These are phyloP conservation scores for Fringilla coelebs DNA, from an alignment of 2,797 vertebrate genomes.

Conservation along the genomic window DNA sequence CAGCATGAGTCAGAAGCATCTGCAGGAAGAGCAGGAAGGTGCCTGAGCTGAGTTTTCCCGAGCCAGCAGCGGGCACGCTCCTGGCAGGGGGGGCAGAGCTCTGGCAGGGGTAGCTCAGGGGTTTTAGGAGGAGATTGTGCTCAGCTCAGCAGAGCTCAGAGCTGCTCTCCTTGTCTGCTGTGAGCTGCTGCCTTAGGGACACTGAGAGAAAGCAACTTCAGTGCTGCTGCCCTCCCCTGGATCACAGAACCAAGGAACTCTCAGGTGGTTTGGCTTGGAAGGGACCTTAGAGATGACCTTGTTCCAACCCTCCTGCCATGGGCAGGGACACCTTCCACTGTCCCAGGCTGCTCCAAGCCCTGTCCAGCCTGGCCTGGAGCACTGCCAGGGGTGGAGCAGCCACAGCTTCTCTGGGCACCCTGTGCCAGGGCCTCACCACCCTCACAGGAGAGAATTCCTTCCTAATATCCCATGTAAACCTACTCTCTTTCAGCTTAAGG, in stretches of 20 bases:
- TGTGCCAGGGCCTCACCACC: accelerated
- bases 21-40: slow-evolving; percentile 13
- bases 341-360: accelerated
- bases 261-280: not conserved
- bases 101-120: not conserved
- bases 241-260: not conserved
- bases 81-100: not conserved
- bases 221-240: not conserved
- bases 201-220: not conserved
- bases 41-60: not conserved
- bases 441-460: not conserved
- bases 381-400: accelerated
- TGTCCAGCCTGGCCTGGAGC: accelerated
- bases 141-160: not conserved
- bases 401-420: accelerated
- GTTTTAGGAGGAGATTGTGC: not conserved
- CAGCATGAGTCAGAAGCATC: slow-evolving; percentile 26
- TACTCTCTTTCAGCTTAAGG: not conserved
- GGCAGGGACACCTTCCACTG: not conserved
- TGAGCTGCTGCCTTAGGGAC: not conserved
- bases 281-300: accelerated
- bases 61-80: accelerated
- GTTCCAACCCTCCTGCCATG: accelerated
- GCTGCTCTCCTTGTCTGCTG: not conserved
- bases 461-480: not conserved